Percentiles rank a stretch among this genome's conserved stretches.
Evolutionary conservation across 2,113 vertebrate genomes (phyloP).

Genomic region (Saguinus midas): DNA sequence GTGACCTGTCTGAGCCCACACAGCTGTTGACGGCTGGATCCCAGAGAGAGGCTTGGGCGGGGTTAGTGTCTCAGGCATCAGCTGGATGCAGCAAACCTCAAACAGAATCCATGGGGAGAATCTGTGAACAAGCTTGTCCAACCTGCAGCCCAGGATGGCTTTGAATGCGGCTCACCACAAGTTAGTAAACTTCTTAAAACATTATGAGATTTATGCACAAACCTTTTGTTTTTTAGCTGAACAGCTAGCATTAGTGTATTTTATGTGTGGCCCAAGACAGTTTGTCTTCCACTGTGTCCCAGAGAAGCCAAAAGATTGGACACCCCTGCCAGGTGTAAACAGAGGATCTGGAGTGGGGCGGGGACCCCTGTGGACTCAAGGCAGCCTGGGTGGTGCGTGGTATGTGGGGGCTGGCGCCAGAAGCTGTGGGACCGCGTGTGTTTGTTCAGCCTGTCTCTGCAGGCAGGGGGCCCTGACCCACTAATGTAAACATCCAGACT

Average conservation of each 20-base stretch:
- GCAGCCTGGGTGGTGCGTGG: not conserved
- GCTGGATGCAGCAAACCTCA: not conserved
- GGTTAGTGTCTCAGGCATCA: not conserved
- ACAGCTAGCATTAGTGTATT: no score
- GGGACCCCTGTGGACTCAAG: not conserved
- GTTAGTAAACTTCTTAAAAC: no score
- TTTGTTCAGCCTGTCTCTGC: slow-evolving; percentile 62
- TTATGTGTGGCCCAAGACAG: no score
- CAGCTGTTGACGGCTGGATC: not conserved
- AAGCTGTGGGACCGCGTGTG: not conserved
- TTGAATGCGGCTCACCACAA: no score
- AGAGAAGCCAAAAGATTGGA: no score
- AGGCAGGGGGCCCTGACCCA: slow-evolving; percentile 20
- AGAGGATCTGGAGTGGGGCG: not conserved
- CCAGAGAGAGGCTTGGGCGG: not conserved
- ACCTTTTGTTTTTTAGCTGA: no score
- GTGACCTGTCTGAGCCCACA: not conserved
- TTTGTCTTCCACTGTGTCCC: no score
- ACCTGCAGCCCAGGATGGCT: no score
- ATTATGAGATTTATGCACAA: no score
- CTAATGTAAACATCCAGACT: slow-evolving; percentile 68
- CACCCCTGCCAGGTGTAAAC: not conserved
- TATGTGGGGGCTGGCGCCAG: not conserved
- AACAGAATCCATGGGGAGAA: not conserved
- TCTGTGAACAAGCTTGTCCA: not conserved